These are phyloP conservation scores for Drosophila gunungcola DNA, from an alignment of 1,140 invertebrate genomes.

Conservation along the genomic window DNA sequence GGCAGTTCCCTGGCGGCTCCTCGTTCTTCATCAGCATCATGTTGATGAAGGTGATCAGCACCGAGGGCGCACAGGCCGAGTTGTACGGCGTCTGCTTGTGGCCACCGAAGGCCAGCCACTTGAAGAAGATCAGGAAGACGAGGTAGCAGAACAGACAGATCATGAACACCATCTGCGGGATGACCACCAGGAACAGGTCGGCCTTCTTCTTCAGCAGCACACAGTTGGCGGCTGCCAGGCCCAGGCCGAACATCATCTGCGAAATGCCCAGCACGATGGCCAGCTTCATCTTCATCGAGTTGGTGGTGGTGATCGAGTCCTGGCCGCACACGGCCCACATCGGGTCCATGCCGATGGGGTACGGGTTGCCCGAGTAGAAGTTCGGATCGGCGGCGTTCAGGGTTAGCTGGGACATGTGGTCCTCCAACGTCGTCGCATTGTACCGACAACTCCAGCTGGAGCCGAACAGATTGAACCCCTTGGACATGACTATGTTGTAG, in stretches of 20 bases:
- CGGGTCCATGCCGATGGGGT: conserved; percentile 88
- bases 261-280: conserved; percentile 97
- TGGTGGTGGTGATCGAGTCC: conserved; percentile 98
- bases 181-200: conserved; percentile 95
- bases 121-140: conserved; percentile 95
- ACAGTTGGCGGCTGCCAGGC: conserved; percentile 95
- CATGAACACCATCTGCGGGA: conserved; percentile 97
- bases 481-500: conserved; percentile 98
- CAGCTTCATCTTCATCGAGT: conserved; percentile 99
- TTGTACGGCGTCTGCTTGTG: conserved; percentile 90
- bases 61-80: conserved; percentile 89
- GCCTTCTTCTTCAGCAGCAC: conserved; percentile 91
- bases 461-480: conserved; percentile 96
- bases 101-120: conserved; percentile 97
- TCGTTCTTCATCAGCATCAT: conserved; percentile 89
- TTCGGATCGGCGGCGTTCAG: conserved; percentile 92
- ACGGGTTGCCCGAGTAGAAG: conserved; percentile 85
- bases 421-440: conserved; percentile 85
- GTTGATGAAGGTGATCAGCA: conserved; percentile 92
- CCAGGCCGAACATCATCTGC: conserved; percentile 98
- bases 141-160: conserved; percentile 96
- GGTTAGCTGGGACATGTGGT: conserved; percentile 85
- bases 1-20: conserved; percentile 73
- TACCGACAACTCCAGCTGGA: conserved; percentile 93
- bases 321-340: conserved; percentile 94